Evolutionary conservation across 2,797 vertebrate genomes (phyloP).

Genomic region (Lacerta bilineata): DNA sequence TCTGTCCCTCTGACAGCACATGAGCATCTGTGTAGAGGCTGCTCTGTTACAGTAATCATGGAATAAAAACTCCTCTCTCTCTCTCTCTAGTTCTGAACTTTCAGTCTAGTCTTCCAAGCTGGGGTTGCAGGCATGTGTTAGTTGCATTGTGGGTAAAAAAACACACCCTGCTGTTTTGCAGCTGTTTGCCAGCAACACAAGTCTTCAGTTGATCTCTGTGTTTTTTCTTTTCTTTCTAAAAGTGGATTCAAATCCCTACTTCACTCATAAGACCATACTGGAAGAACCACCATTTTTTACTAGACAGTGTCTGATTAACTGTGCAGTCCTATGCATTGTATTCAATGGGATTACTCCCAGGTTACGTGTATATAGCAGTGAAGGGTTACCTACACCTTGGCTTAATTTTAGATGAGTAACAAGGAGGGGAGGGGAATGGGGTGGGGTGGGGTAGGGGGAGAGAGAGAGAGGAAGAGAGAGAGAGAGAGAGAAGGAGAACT

Average conservation of each 20-base stretch:
- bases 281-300: neutral
- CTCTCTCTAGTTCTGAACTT: neutral
- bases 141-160: neutral
- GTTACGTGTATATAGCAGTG: too few relatives aligned
- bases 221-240: neutral
- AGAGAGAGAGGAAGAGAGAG: too few relatives aligned
- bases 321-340: neutral
- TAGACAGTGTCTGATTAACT: neutral
- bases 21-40: neutral
- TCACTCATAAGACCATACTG: neutral
- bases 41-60: neutral
- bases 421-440: too few relatives aligned
- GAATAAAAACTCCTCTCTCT: neutral
- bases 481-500: too few relatives aligned
- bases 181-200: neutral
- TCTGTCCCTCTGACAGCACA: neutral
- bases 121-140: neutral
- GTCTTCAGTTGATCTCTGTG: neutral
- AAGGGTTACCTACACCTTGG: too few relatives aligned
- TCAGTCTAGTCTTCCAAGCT: constrained; percentile 7
- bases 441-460: too few relatives aligned
- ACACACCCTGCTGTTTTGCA: neutral
- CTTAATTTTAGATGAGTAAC: too few relatives aligned
- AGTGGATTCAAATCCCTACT: neutral
- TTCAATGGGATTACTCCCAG: neutral